Conservation (phyloP, 2,113 vertebrate species). For the Barbus barbus region DNA sequence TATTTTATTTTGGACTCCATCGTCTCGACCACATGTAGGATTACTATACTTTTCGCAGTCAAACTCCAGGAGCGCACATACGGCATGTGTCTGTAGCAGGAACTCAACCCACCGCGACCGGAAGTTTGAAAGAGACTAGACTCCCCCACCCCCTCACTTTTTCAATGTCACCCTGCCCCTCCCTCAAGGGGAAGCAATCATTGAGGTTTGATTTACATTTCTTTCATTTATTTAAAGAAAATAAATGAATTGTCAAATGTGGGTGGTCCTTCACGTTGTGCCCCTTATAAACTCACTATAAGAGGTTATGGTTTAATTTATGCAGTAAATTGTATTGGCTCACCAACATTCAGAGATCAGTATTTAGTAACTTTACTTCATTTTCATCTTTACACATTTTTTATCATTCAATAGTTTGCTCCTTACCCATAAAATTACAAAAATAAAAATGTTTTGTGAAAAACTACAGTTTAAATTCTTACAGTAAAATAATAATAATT, state of each 20-base stretch:
- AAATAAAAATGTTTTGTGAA: not conserved
- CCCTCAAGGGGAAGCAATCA: not conserved
- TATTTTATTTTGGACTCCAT: constrained; percentile 57
- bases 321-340: too few relatives aligned
- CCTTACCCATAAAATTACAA: not conserved
- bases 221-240: too few relatives aligned
- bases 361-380: constrained; percentile 5
- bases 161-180: constrained; percentile 43
- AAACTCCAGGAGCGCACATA: constrained; percentile 42
- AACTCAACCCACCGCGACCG: constrained; percentile 32
- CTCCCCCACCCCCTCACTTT: not conserved
- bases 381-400: constrained; percentile 32
- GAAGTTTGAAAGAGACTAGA: constrained; percentile 34
- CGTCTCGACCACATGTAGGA: not conserved
- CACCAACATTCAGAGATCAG: too few relatives aligned
- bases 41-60: constrained; percentile 39
- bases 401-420: not conserved
- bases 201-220: not conserved
- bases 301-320: too few relatives aligned
- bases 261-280: too few relatives aligned
- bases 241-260: not conserved
- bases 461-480: not conserved
- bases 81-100: constrained; percentile 50
- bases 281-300: too few relatives aligned
- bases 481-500: too few relatives aligned